Evolutionary conservation across 2,113 vertebrate species (phyloP), one percentile per base, ranked within the genome.

Genomic region (Orcinus orca): DNA sequence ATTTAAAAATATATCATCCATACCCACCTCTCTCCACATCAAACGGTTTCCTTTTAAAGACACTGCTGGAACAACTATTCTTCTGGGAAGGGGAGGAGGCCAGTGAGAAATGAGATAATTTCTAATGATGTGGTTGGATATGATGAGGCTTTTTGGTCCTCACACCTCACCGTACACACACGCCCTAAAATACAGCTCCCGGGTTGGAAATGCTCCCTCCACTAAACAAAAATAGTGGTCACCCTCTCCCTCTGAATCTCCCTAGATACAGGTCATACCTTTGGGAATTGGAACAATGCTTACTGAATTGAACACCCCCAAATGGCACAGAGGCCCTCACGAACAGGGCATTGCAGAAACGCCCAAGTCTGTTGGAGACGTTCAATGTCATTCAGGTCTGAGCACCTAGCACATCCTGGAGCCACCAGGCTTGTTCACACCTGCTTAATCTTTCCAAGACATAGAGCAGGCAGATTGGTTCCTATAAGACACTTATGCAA

Each of bases 11-110:
- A 29, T 53, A 67, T 88, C 41, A 50, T 81, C 36, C 25, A 55
- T 58, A 11, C 9, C 26, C 31, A 23, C 31, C 44, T 94, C 18
- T 17, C 4, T 76, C 68, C 85, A 81, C 31, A 76, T 11, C 23
- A 81, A 76, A 58, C 63, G 15, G 38, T 89, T 95, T 96, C 41
- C n/a, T 96, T 85, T 81, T 65, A 85, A 70, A 90, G 47, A 77
- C 93, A 26, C 23, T 13, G 0, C n/a, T 71, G 7, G 63, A 95
- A 71, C 13, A 71, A 76, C 8, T 8, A 1, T 83, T 70, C 85
- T 82, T 58, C 29, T 21, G n/a, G 41, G 41, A 94, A 77, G 25
- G 25, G 44, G 62, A 33, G 36, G 5, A 2, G 4, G 7, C 53
- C 11, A 20, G 9, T 25, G 29, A 88, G 58, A 47, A 83, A 83